These are phyloP conservation scores for Athripsodes cinereus DNA, from an alignment of 2,888 invertebrate genomes.

Conservation along the genomic window DNA sequence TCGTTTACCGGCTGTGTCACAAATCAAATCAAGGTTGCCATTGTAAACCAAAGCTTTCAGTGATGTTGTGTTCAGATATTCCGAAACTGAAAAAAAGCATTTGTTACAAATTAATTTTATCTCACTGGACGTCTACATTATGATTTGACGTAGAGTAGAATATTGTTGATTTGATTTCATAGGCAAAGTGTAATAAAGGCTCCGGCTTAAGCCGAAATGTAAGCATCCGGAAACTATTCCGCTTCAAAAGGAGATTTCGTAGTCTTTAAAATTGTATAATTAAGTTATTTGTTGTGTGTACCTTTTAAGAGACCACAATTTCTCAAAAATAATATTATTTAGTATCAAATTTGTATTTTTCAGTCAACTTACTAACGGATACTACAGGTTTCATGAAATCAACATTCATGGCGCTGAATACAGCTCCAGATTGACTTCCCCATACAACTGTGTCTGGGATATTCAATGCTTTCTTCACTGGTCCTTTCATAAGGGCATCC, in stretches of 20 bases:
- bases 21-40: slow-evolving; percentile 80
- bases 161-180: too few relatives aligned
- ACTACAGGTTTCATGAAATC: slow-evolving; percentile 83
- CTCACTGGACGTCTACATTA: not conserved
- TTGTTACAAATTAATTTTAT: not conserved
- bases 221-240: too few relatives aligned
- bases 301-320: not conserved
- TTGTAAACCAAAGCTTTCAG: slow-evolving; percentile 66
- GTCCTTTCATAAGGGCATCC: slow-evolving; percentile 62
- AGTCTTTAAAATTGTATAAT: too few relatives aligned
- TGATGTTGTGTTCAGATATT: slow-evolving; percentile 59
- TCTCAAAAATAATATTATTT: not conserved
- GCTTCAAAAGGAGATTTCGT: too few relatives aligned
- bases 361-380: slow-evolving; percentile 43
- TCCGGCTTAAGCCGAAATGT: too few relatives aligned
- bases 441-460: slow-evolving; percentile 61
- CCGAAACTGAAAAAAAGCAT: slow-evolving; percentile 50
- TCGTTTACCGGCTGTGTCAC: slow-evolving; percentile 66
- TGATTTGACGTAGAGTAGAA: too few relatives aligned
- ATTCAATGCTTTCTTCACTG: slow-evolving; percentile 58
- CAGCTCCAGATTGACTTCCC: slow-evolving; percentile 54
- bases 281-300: too few relatives aligned
- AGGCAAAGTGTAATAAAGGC: too few relatives aligned
- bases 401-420: slow-evolving; percentile 52
- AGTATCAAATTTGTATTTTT: not conserved